A percentile compares a stretch with the other conserved stretches of the same genome.
Conservation (phyloP, 2,797 vertebrate species). For the Clamator glandarius region DNA sequence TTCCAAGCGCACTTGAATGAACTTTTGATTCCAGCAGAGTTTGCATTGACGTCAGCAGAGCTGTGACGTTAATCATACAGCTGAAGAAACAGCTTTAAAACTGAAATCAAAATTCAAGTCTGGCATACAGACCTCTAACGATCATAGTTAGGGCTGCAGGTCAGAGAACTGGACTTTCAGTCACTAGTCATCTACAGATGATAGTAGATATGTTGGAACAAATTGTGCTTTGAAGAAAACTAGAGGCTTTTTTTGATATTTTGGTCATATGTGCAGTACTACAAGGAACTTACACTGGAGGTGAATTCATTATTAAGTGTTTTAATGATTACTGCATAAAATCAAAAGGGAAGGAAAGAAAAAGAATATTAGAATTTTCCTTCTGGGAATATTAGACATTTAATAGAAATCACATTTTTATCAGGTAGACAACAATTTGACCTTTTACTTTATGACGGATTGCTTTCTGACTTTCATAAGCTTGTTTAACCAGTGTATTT, state of each 20-base stretch:
- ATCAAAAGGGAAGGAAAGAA: constrained; percentile 26
- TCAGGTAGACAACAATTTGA: constrained; percentile 17
- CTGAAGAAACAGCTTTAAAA: neutral
- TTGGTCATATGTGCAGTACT: neutral
- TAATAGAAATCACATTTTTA: constrained; percentile 11
- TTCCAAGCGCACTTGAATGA: neutral
- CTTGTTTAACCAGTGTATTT: constrained; percentile 11
- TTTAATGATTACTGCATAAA: constrained; percentile 23
- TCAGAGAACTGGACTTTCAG: neutral
- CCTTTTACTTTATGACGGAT: constrained; percentile 12
- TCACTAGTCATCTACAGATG: neutral
- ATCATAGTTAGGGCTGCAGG: neutral
- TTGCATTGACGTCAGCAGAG: neutral
- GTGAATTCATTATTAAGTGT: constrained; percentile 35
- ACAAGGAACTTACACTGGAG: constrained; percentile 8
- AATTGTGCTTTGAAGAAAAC: neutral
- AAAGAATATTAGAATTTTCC: neutral
- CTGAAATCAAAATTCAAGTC: neutral
- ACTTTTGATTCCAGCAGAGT: neutral
- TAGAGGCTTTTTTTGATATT: neutral
- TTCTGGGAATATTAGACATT: constrained; percentile 13
- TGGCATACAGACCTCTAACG: neutral
- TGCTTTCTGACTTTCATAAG: constrained; percentile 11
- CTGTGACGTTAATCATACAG: neutral
- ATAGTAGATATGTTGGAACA: neutral